Evolutionary conservation across 2,113 vertebrate genomes (phyloP), one percentile per base, ranked within the genome.

Genomic region (Corythoichthys intestinalis): DNA sequence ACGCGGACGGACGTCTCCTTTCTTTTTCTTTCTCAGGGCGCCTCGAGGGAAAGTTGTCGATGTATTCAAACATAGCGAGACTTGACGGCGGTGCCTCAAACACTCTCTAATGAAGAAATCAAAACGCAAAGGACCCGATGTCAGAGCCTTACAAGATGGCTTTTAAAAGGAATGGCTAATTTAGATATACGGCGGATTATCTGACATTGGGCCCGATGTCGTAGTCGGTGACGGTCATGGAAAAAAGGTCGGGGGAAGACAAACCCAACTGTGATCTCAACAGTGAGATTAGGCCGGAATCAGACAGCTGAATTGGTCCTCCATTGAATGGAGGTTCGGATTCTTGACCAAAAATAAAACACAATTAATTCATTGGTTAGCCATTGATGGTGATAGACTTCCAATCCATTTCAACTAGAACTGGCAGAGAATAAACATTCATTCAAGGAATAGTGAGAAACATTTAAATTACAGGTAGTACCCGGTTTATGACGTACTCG

Each of bases 151-250:
- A 11, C 20, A 28, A 20, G 20, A 34, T 35, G 10, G 4, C 10
- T 9, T 11, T 3, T 28, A 9, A 54, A 10, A 34, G 53, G 37
- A 60, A 15, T 39, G 15, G 17, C 6, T 2, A 6, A n/a, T n/a
- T 41, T 3, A 3, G 2, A 41, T n/a, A 2, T 61, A 4, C n/a
- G 1, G 8, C 6, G 10, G 11, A 13, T 15, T 46, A 6, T 53
- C 65, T 89, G 76, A 93, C 93, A 3, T 72, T 77, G 50, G 85
- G 77, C 61, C 75, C 87, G 47, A 92, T 82, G 82, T 94, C 91
- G 41, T 92, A 92, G 81, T 94, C 93, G 2, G 89, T 89, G 75
- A 94, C 60, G 1, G 88, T 87, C 91, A 93, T 88, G 39, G 89
- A 93, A 69, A 93, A 93, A 49, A 90, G 88, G 54, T 92, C 87